A percentile compares a stretch with the other conserved stretches of the same genome.
These are phyloP conservation scores for Nemoura dubitans DNA, from an alignment of 2,888 invertebrate genomes.

Conservation along the genomic window DNA sequence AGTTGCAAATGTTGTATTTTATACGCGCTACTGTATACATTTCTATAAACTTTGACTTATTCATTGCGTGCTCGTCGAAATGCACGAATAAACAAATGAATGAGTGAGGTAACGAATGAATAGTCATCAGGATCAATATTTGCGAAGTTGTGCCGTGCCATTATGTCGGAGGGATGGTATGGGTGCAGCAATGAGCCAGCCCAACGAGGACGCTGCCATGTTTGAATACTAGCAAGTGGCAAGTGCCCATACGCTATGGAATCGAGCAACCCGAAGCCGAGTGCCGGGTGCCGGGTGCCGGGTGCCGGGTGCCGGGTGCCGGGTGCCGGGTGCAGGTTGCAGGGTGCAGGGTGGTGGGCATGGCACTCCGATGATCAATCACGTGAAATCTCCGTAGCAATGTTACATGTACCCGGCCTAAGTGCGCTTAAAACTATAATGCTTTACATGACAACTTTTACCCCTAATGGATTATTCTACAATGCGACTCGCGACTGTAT, in stretches of 20 bases:
- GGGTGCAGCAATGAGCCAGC: too few relatives aligned
- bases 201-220: too few relatives aligned
- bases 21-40: neutral
- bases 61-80: neutral
- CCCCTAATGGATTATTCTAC: constrained; percentile 5
- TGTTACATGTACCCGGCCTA: neutral
- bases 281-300: too few relatives aligned
- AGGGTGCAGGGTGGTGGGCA: too few relatives aligned
- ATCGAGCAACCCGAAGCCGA: too few relatives aligned
- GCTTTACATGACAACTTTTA: constrained; percentile 7
- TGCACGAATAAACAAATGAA: neutral
- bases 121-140: neutral
- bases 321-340: too few relatives aligned
- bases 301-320: too few relatives aligned
- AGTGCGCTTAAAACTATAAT: constrained; percentile 7
- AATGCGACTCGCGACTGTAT: neutral
- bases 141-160: neutral
- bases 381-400: neutral
- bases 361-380: neutral
- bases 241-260: too few relatives aligned
- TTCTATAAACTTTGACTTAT: neutral
- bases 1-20: neutral
- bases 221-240: too few relatives aligned
- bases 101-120: neutral
- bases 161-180: neutral